Evolutionary conservation across 1,140 invertebrate genomes (phyloP).

Genomic region (Bicyclus anynana): DNA sequence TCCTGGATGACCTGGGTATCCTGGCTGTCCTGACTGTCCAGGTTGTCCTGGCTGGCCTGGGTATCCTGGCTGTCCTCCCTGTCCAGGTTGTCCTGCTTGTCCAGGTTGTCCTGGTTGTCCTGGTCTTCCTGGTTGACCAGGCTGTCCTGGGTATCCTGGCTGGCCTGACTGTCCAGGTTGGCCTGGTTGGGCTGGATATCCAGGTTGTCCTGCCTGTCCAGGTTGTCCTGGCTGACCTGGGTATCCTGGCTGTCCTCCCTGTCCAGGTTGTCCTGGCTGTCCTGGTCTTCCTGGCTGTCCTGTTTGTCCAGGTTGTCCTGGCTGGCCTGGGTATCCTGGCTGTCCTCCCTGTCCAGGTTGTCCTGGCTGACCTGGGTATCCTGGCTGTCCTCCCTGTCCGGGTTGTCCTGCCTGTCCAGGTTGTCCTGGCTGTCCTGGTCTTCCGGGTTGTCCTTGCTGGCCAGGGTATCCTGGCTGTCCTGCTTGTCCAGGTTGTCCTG

Average conservation of each 20-base stretch:
- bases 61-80: not conserved
- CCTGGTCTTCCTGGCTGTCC: conserved; percentile 1
- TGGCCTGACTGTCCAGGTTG: not conserved
- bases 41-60: not conserved
- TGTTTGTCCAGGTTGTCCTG: not conserved
- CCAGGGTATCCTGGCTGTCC: not conserved
- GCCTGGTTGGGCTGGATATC: not conserved
- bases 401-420: not conserved
- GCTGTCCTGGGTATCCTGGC: not conserved
- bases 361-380: not conserved
- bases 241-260: not conserved
- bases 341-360: not conserved
- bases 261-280: not conserved
- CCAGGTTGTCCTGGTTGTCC: not conserved
- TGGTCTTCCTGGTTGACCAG: not conserved
- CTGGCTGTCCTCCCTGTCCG: not conserved
- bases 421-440: not conserved
- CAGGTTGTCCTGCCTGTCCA: not conserved
- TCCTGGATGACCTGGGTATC: not conserved
- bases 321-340: not conserved
- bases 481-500: conserved; percentile 11
- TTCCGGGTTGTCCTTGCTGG: conserved; percentile 3
- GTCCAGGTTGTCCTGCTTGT: not conserved
- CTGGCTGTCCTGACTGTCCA: not conserved
- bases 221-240: not conserved